phyloP scores from a whole-genome alignment of 2,113 vertebrate species.

The Falco punctatus region DNA sequence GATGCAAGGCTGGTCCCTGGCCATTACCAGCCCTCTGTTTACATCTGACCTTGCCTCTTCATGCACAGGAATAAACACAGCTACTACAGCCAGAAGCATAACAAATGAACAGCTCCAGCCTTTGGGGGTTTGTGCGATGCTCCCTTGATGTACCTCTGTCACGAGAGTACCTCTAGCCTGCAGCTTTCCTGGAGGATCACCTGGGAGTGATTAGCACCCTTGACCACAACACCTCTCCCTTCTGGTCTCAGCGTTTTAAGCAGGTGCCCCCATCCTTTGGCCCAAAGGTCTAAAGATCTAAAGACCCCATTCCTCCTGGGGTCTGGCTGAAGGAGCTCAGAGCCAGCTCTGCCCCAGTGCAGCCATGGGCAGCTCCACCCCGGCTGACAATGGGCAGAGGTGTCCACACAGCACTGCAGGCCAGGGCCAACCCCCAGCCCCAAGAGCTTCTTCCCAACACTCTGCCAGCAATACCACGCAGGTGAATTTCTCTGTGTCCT shows the following conservation, averaged over 20 bases:
- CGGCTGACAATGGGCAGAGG: not conserved
- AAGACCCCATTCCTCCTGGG: accelerated
- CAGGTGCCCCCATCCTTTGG: not conserved
- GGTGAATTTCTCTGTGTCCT: not conserved
- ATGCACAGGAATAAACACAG: not conserved
- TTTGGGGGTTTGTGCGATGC: not conserved
- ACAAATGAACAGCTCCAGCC: not conserved
- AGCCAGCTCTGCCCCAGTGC: not conserved
- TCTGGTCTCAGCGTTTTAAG: not conserved
- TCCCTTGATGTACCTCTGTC: not conserved
- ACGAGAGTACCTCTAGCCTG: no score
- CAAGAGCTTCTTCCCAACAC: not conserved
- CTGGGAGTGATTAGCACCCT: not conserved
- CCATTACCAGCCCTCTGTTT: not conserved
- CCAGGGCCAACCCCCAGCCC: not conserved
- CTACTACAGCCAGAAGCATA: not conserved
- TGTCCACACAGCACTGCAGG: not conserved
- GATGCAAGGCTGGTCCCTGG: not conserved
- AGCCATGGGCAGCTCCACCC: accelerated
- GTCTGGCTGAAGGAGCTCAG: no score
- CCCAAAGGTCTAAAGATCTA: no score
- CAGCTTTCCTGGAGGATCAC: not conserved
- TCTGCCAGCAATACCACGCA: not conserved
- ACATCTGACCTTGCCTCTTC: not conserved
- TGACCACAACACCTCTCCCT: not conserved